These are phyloP conservation scores for Pyrrhura leucotis DNA, from an alignment of 2,797 vertebrate species.

Conservation along the genomic window DNA sequence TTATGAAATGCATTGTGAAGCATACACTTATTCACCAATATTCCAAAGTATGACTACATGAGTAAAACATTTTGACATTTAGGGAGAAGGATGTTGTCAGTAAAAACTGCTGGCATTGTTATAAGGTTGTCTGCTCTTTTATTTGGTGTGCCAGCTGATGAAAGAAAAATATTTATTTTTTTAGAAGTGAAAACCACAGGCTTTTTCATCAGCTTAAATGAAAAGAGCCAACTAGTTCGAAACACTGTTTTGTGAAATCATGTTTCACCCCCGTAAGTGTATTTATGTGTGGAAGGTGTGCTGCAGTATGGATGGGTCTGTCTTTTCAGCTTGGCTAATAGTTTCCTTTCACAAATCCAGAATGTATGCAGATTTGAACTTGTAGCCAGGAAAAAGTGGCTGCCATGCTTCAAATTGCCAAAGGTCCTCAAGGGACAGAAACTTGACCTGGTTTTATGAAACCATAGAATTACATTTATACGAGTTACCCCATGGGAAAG, in stretches of 20 bases:
- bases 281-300: constrained; percentile 23
- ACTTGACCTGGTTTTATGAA: constrained; percentile 85
- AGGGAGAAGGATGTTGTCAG: background rate
- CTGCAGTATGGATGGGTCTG: constrained; percentile 19
- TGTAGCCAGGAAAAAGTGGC: constrained; percentile 72
- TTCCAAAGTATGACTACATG: background rate
- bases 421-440: constrained; percentile 78
- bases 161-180: background rate
- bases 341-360: constrained; percentile 54
- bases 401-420: constrained; percentile 79
- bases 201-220: constrained; percentile 11
- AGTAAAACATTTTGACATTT: constrained; percentile 10
- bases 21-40: background rate
- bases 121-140: background rate
- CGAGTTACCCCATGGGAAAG: constrained; percentile 78
- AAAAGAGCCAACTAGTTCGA: background rate
- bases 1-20: background rate
- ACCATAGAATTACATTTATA: constrained; percentile 85
- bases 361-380: constrained; percentile 74
- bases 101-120: constrained; percentile 4
- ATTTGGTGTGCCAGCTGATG: background rate
- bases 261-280: background rate
- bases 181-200: background rate
- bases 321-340: constrained; percentile 16
- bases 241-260: background rate